A percentile compares a stretch with the other conserved stretches of the same genome.
These are phyloP conservation scores for Anhinga anhinga DNA, from an alignment of 2,113 vertebrate genomes.

Conservation along the genomic window DNA sequence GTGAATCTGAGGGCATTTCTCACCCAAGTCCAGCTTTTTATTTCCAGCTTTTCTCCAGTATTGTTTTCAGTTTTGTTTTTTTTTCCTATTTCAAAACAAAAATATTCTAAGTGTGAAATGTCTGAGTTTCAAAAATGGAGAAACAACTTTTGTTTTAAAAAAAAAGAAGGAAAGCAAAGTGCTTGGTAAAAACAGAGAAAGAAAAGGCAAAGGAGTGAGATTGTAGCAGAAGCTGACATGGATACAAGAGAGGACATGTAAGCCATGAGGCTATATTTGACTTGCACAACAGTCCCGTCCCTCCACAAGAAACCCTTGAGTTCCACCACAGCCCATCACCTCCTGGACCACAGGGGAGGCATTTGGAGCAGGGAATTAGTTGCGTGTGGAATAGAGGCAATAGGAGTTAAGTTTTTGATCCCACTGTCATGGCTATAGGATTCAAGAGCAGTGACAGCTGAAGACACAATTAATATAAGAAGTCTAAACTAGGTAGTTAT, in stretches of 20 bases:
- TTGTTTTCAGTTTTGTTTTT: neutral
- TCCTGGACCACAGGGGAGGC: neutral
- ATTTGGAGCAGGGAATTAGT: neutral
- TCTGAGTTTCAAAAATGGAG: neutral
- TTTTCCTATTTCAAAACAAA: neutral
- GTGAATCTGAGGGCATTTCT: neutral
- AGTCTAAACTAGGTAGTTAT: neutral
- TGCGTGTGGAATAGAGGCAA: neutral
- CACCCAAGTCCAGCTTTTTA: neutral
- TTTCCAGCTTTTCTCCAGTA: neutral
- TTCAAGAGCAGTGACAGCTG: neutral
- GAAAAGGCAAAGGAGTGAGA: neutral
- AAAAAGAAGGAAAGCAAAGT: neutral
- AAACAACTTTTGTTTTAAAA: neutral
- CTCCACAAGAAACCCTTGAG: neutral
- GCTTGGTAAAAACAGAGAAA: neutral
- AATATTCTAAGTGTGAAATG: neutral
- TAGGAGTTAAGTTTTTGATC: neutral
- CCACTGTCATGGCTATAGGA: neutral
- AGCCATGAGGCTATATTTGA: neutral
- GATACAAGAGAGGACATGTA: neutral
- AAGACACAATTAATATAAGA: neutral
- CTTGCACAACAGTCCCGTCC: accelerated
- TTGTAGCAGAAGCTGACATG: neutral
- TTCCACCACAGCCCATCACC: neutral